Conservation (phyloP, 2,797 vertebrate genomes). For the Mormyrus proboscirostris region DNA sequence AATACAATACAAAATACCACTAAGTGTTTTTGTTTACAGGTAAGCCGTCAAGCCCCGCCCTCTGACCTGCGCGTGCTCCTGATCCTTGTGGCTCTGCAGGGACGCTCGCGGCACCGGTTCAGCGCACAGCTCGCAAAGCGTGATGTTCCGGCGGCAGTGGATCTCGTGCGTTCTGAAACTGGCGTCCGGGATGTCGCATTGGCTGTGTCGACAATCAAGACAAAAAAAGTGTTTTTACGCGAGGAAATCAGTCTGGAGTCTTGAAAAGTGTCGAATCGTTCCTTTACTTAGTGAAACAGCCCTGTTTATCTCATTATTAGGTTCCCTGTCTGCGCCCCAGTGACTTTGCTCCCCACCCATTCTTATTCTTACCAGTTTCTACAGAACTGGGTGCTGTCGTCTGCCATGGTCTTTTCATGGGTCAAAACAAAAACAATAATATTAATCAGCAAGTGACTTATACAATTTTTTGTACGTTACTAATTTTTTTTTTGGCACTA, state of each 20-base stretch:
- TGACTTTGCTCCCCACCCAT: background rate
- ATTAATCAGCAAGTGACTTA: background rate
- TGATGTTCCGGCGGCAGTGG: constrained; percentile 86
- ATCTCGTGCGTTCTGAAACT: constrained; percentile 95
- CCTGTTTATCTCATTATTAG: background rate
- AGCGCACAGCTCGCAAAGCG: constrained; percentile 76
- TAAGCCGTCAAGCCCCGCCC: background rate
- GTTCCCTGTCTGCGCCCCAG: background rate
- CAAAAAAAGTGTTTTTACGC: background rate
- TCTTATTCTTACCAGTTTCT: constrained; percentile 43
- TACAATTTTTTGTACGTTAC: background rate
- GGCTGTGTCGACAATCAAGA: constrained; percentile 54
- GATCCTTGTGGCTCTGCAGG: constrained; percentile 73
- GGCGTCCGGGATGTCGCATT: constrained; percentile 81
- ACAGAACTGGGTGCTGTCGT: no score
- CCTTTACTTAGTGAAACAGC: background rate
- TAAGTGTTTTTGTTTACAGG: background rate
- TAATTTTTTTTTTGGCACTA: background rate
- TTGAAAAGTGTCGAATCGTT: background rate
- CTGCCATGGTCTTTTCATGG: constrained; percentile 33
- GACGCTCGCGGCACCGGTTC: constrained; percentile 80
- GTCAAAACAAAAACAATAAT: background rate
- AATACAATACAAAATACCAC: background rate
- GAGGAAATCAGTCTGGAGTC: background rate
- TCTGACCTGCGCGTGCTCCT: constrained; percentile 79